A percentile compares a stretch with the other conserved stretches of the same genome.
phyloP scores from a whole-genome alignment of 2,888 invertebrate species.

The Andrena trimmerana region DNA sequence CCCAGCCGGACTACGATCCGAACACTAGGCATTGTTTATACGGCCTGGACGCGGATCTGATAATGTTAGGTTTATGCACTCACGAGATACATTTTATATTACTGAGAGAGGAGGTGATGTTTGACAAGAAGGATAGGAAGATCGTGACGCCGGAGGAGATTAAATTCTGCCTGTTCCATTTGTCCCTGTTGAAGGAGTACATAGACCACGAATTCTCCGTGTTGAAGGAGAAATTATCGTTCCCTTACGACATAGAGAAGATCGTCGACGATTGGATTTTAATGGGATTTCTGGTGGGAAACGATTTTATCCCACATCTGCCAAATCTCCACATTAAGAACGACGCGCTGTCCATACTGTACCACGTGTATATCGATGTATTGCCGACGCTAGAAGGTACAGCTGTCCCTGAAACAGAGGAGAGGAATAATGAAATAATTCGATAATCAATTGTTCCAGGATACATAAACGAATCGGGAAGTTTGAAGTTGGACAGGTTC shows the following conservation, averaged over 20 bases:
- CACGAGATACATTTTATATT: conserved; percentile 98
- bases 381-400: conserved; percentile 94
- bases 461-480: conserved; percentile 96
- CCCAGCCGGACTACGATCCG: conserved; percentile 93
- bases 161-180: conserved; percentile 96
- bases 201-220: conserved; percentile 94
- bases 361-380: conserved; percentile 94
- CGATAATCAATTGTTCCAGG: conserved; percentile 86
- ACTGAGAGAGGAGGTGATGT: conserved; percentile 96
- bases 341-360: conserved; percentile 95
- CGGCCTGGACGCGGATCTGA: conserved; percentile 98
- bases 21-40: conserved; percentile 98
- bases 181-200: conserved; percentile 96
- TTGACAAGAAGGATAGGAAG: conserved; percentile 88
- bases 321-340: conserved; percentile 97
- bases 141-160: conserved; percentile 94
- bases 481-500: conserved; percentile 92
- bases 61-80: conserved; percentile 97
- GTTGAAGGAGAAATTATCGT: conserved; percentile 89
- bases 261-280: conserved; percentile 99
- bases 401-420: conserved; percentile 57
- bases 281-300: conserved; percentile 98
- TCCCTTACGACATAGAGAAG: conserved; percentile 94
- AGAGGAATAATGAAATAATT: not conserved
- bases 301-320: conserved; percentile 98